Evolutionary conservation across 1,140 invertebrate species (phyloP).

Genomic region (Platyscapa corneri): DNA sequence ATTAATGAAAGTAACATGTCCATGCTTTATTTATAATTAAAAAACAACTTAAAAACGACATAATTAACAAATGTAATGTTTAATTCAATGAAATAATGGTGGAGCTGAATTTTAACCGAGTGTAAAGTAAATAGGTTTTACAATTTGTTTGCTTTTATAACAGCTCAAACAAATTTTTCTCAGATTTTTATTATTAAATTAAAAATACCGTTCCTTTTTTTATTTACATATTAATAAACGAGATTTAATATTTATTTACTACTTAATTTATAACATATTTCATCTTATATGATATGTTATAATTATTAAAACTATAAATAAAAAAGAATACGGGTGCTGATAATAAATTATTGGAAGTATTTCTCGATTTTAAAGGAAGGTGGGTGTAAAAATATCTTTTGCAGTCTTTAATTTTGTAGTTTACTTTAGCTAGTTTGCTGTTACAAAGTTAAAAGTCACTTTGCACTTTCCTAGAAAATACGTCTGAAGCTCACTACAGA

Average conservation of each 20-base stretch:
- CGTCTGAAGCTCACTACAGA: too few relatives aligned
- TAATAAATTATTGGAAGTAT: neutral
- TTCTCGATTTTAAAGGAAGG: neutral
- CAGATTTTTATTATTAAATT: too few relatives aligned
- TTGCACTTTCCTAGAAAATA: neutral
- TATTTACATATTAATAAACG: neutral
- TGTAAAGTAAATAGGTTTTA: too few relatives aligned
- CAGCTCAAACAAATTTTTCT: too few relatives aligned
- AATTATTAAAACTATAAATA: neutral
- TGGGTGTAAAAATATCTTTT: neutral
- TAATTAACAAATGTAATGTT: too few relatives aligned
- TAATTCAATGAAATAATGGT: too few relatives aligned
- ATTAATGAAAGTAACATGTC: too few relatives aligned
- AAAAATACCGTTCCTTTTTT: too few relatives aligned
- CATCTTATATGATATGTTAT: neutral
- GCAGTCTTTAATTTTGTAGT: neutral
- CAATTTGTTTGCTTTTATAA: too few relatives aligned
- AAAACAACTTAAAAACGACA: too few relatives aligned
- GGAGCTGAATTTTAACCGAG: too few relatives aligned
- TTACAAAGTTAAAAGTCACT: neutral
- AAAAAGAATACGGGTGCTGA: neutral
- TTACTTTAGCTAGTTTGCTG: neutral
- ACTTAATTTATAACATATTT: neutral
- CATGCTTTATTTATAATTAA: too few relatives aligned
- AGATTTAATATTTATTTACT: neutral